phyloP scores from a whole-genome alignment of 2,797 vertebrate genomes.

The Myotis vivesi region DNA sequence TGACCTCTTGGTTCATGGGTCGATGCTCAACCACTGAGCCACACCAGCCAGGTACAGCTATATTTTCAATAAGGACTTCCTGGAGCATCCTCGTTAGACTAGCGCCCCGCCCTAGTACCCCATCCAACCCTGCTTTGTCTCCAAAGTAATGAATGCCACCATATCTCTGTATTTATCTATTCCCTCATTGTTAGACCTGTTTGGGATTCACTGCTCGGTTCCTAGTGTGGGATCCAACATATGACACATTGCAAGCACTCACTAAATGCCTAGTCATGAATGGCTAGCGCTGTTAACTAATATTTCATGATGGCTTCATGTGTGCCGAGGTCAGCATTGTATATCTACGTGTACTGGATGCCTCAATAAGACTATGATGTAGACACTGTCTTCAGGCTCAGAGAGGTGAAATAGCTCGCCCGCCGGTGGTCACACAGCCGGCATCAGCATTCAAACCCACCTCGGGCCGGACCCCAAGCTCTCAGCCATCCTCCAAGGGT shows the following conservation, averaged over 20 bases:
- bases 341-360: neutral
- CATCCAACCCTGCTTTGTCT: neutral
- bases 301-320: neutral
- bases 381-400: neutral
- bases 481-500: neutral
- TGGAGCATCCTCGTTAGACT: neutral
- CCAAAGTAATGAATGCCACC: too few relatives aligned
- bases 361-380: accelerated
- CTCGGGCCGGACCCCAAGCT: neutral
- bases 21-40: too few relatives aligned
- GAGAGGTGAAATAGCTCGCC: neutral
- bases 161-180: neutral
- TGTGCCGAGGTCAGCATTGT: too few relatives aligned
- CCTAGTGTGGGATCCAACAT: too few relatives aligned
- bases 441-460: neutral
- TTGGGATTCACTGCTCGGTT: neutral
- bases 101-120: too few relatives aligned
- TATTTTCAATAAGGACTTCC: neutral
- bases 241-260: neutral
- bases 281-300: neutral
- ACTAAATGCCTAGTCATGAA: neutral
- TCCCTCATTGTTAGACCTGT: too few relatives aligned
- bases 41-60: too few relatives aligned
- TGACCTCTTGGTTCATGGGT: too few relatives aligned
- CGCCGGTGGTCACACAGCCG: neutral